Evolutionary conservation across 2,888 invertebrate species (phyloP).

Genomic region (Dryocosmus kuriphilus): DNA sequence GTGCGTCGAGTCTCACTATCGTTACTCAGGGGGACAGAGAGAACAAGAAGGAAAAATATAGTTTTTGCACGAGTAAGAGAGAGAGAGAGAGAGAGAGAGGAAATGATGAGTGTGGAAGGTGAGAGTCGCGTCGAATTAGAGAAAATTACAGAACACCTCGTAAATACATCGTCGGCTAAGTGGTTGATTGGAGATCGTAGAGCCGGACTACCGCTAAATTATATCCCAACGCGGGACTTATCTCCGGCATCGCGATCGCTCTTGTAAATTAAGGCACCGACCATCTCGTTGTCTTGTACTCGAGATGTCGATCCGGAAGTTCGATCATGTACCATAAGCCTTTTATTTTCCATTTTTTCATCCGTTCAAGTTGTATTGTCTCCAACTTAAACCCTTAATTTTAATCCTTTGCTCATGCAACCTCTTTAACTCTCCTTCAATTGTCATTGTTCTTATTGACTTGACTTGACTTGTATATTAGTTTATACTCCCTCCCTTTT

Average conservation of each 20-base stretch:
- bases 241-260: conserved; percentile 68
- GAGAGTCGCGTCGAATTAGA: conserved; percentile 73
- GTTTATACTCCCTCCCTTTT: too few species aligned
- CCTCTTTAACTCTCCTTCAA: too few species aligned
- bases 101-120: conserved; percentile 47
- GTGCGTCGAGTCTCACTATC: conserved; percentile 42
- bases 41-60: not conserved
- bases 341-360: too few species aligned
- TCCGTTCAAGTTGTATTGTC: too few species aligned
- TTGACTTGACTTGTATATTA: too few species aligned
- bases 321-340: not conserved
- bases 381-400: too few species aligned
- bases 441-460: conserved; percentile 7
- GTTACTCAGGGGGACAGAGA: not conserved
- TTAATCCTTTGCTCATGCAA: too few species aligned
- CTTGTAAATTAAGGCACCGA: conserved; percentile 63
- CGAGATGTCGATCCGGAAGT: conserved; percentile 27
- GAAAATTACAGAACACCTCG: conserved; percentile 77
- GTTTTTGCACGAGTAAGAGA: conserved; percentile 24
- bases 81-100: conserved; percentile 7
- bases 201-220: conserved; percentile 76
- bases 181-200: conserved; percentile 76
- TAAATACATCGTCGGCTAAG: conserved; percentile 77
- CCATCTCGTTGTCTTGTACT: conserved; percentile 13
- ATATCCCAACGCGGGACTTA: conserved; percentile 71